phyloP scores from a whole-genome alignment of 2,797 vertebrate species.

The Macropus fuliginosus region DNA sequence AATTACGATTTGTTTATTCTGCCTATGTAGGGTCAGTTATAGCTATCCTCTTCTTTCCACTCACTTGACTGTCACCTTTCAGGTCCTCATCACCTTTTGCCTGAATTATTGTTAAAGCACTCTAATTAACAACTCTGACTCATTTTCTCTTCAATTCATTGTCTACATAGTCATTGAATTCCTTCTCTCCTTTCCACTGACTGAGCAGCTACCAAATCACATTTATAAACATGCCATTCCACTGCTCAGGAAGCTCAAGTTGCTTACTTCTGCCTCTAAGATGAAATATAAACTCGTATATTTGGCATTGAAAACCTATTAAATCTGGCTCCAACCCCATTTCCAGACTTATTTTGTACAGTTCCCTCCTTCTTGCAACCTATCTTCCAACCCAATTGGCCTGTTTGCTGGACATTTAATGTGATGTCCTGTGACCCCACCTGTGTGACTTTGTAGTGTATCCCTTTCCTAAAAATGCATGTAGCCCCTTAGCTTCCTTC shows the following conservation, averaged over 20 bases:
- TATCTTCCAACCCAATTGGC: not conserved
- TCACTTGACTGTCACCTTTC: not conserved
- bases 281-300: not conserved
- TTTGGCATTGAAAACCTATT: not conserved
- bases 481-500: not conserved
- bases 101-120: not conserved
- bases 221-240: not conserved
- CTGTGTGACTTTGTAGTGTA: not conserved
- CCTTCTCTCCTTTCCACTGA: not conserved
- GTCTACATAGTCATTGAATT: not conserved
- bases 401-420: not conserved
- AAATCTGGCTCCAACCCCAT: not conserved
- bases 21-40: not conserved
- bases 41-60: not conserved
- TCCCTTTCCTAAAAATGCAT: not conserved
- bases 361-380: not conserved
- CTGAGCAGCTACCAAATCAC: not conserved
- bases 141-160: not conserved
- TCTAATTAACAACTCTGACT: not conserved
- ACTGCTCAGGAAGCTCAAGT: not conserved
- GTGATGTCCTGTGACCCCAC: not conserved
- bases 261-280: not conserved
- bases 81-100: not conserved
- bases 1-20: not conserved
- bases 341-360: not conserved